These are phyloP conservation scores for Drosophila putrida DNA, from an alignment of 2,888 invertebrate genomes.

Conservation along the genomic window DNA sequence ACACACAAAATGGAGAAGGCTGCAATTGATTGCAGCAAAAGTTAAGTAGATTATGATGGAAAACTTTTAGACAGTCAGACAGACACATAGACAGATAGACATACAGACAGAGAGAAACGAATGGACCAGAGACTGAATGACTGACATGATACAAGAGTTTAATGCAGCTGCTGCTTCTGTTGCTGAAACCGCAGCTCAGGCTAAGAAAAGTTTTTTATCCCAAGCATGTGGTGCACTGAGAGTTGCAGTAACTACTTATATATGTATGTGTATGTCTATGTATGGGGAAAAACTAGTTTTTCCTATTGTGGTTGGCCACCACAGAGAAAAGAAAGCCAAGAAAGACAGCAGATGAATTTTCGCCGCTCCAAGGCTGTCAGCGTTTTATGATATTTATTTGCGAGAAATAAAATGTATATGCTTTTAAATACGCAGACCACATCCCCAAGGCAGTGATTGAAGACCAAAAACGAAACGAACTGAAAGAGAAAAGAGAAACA, in stretches of 20 bases:
- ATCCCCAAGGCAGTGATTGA: constrained; percentile 47
- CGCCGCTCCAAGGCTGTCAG: constrained; percentile 41
- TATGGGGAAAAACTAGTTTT: constrained; percentile 54
- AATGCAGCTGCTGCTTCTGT: constrained; percentile 24
- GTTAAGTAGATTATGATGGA: constrained; percentile 82
- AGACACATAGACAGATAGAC: constrained; percentile 16
- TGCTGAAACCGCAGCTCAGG: constrained; percentile 38
- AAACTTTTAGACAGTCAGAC: constrained; percentile 62
- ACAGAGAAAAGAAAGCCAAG: constrained; percentile 39
- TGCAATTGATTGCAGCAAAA: constrained; percentile 81
- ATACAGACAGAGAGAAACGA: constrained; percentile 9
- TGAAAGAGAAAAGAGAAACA: background rate
- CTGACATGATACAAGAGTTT: constrained; percentile 55
- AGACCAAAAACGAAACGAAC: constrained; percentile 11
- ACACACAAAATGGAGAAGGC: constrained; percentile 40
- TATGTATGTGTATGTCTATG: background rate
- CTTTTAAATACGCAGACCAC: constrained; percentile 43
- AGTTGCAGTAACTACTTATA: constrained; percentile 42
- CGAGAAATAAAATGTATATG: constrained; percentile 57
- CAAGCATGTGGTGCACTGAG: constrained; percentile 53
- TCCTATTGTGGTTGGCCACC: constrained; percentile 37
- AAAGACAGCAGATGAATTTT: constrained; percentile 29
- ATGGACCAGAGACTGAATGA: constrained; percentile 24
- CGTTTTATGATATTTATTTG: constrained; percentile 60
- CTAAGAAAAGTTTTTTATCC: constrained; percentile 49